Percentiles rank a stretch among this genome's conserved stretches.
Evolutionary conservation across 2,797 vertebrate species (phyloP).

Genomic region (Enoplosus armatus): DNA sequence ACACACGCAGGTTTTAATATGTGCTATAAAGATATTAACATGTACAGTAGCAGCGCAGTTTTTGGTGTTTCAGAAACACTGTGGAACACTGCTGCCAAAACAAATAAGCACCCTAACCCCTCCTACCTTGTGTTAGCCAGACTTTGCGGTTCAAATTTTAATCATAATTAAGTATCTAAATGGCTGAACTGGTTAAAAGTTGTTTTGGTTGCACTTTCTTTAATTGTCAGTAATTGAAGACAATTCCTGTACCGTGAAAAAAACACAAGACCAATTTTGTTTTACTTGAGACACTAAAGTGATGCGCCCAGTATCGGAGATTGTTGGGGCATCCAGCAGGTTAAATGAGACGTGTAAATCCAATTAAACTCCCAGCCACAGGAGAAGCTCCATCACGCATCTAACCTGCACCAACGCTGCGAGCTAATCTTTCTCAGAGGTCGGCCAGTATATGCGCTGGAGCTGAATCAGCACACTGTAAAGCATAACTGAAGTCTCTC

Average conservation of each 20-base stretch:
- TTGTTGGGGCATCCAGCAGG: constrained; percentile 53
- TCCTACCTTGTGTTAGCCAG: no score
- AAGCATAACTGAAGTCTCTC: constrained; percentile 53
- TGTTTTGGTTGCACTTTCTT: constrained; percentile 38
- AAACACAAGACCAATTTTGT: constrained; percentile 44
- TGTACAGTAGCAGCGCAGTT: neutral
- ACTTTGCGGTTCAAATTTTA: constrained; percentile 36
- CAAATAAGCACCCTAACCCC: neutral
- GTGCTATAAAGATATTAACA: constrained; percentile 8
- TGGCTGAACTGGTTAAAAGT: constrained; percentile 15
- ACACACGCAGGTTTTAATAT: constrained; percentile 19
- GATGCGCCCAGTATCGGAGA: constrained; percentile 49
- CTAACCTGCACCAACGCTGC: constrained; percentile 55
- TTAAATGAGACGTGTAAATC: constrained; percentile 75
- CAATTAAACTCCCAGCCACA: constrained; percentile 61
- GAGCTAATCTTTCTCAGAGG: constrained; percentile 57
- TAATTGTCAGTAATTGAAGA: constrained; percentile 40
- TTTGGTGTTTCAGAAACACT: constrained; percentile 10
- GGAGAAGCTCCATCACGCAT: constrained; percentile 56
- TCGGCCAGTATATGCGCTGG: neutral
- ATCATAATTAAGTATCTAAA: constrained; percentile 39
- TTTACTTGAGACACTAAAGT: constrained; percentile 38
- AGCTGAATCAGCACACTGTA: constrained; percentile 72
- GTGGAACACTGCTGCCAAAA: neutral
- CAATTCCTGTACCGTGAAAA: constrained; percentile 26